phyloP scores from a whole-genome alignment of 2,113 vertebrate genomes.

The Microcebus ravelobensis region DNA sequence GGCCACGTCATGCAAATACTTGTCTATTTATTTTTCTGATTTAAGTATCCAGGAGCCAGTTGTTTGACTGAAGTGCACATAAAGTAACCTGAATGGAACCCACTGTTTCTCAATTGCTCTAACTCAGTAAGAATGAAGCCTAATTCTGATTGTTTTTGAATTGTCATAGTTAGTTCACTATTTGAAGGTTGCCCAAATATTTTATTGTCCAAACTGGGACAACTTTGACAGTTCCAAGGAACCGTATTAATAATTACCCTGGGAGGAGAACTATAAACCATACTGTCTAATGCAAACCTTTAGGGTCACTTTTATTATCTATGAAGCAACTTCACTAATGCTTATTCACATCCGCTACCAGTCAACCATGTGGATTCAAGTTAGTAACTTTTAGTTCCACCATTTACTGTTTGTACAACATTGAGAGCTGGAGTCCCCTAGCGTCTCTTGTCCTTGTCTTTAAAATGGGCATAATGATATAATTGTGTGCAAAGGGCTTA shows the following conservation, averaged over 20 bases:
- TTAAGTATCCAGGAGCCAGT: neutral
- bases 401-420: neutral
- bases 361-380: neutral
- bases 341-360: neutral
- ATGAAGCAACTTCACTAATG: neutral
- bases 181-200: neutral
- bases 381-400: neutral
- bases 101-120: neutral
- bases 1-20: neutral
- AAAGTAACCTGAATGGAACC: neutral
- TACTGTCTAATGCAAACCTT: neutral
- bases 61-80: neutral
- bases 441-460: neutral
- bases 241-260: neutral
- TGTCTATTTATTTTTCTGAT: neutral
- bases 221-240: neutral
- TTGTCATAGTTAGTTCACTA: neutral
- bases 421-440: neutral
- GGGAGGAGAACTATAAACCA: neutral
- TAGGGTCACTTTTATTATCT: neutral
- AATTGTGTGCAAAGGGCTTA: neutral
- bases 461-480: neutral
- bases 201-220: neutral
- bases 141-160: neutral
- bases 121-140: neutral